Conservation (phyloP, 2,113 vertebrate species). For the Amazona guildingii region DNA sequence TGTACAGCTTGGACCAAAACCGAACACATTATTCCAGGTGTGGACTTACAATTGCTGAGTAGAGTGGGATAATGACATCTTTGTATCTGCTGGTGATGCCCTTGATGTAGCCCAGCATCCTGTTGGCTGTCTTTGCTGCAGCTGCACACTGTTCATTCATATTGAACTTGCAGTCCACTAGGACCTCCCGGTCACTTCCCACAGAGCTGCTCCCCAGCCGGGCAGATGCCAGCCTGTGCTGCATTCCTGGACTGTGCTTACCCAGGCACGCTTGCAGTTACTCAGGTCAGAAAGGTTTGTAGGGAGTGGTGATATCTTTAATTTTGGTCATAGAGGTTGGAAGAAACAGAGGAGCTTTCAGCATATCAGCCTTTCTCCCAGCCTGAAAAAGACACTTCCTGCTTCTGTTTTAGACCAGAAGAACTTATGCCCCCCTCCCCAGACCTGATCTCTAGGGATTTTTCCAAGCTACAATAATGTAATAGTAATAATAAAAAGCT, state of each 20-base stretch:
- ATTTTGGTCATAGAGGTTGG: background rate
- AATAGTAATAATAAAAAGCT: background rate
- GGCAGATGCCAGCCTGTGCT: background rate
- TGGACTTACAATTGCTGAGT: background rate
- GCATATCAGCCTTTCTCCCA: background rate
- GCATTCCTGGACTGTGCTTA: background rate
- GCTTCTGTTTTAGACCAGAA: background rate
- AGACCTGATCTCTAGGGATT: fast-evolving
- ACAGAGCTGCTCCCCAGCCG: background rate
- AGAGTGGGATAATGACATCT: background rate
- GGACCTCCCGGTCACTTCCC: background rate
- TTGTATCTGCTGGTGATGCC: background rate
- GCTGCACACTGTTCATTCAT: background rate
- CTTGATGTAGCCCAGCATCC: background rate
- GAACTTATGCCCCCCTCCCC: background rate
- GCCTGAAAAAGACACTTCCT: background rate
- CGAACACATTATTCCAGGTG: background rate
- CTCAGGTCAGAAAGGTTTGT: background rate
- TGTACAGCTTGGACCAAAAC: background rate
- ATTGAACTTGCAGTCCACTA: background rate
- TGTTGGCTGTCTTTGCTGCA: background rate
- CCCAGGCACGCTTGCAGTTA: background rate
- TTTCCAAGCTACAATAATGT: background rate
- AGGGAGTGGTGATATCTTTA: background rate
- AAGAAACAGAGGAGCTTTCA: background rate